Conservation (phyloP, 2,113 vertebrate species). For the Tenebrosternarchus preto region DNA sequence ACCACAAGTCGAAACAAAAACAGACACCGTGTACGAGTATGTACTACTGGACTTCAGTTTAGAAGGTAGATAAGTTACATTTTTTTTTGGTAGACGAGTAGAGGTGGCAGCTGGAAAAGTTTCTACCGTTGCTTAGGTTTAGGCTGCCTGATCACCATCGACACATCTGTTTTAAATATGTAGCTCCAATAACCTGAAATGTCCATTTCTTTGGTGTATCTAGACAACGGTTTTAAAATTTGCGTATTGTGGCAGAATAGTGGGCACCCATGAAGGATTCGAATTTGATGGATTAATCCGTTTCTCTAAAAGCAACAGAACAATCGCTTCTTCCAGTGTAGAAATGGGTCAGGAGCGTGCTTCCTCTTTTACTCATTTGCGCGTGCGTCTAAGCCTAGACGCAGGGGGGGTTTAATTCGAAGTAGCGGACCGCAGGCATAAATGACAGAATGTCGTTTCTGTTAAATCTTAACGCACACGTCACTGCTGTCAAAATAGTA, state of each 20-base stretch:
- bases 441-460: too few species aligned
- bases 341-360: conserved; percentile 65
- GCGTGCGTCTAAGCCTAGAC: too few species aligned
- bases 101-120: too few species aligned
- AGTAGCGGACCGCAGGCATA: too few species aligned
- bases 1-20: conserved; percentile 93
- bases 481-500: too few species aligned
- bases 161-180: background rate
- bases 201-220: background rate
- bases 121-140: background rate
- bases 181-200: background rate
- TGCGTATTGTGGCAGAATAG: background rate
- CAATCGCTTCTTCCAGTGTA: background rate
- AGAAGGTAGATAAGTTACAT: conserved; percentile 78
- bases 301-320: conserved; percentile 35
- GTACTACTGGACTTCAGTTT: conserved; percentile 93
- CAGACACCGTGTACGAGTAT: conserved; percentile 89
- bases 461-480: too few species aligned
- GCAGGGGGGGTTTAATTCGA: too few species aligned
- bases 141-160: background rate
- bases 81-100: background rate
- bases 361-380: conserved; percentile 7
- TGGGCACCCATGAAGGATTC: background rate
- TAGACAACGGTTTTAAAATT: background rate
- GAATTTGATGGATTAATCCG: background rate